Base-by-base conservation (phyloP, 2,797 vertebrate species). In the Cryptoblepharus egeriae region DNA sequence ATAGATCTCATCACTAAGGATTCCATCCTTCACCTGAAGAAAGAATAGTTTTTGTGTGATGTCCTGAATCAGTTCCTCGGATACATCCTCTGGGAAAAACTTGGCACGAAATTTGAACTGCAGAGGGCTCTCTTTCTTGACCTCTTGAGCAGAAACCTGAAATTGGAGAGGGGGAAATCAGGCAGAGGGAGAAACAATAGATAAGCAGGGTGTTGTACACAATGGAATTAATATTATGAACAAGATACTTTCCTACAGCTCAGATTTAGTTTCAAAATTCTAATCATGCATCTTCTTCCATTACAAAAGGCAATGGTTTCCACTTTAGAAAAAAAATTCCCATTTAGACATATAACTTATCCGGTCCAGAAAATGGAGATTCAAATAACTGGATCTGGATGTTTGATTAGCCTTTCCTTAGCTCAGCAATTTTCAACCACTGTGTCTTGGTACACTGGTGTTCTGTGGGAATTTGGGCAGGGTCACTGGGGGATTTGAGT, bases 31-130 rank as follows among this genome's bases (percentile, higher is more conserved):
- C 92, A 99, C 97, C 91, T 99, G 98, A 68, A 99, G 95, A 94
- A 99, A 99, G 95, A 99, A 99, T 0, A 99, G 97, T 95, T 98
- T 99, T 95, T 99, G 98, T 0, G 98, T 99, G 94, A 98, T 97
- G 77, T 99, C 98, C 95, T 99, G 98, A 93, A 99, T 99, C 89
- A 99, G 95, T 92, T 99, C 98, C 88, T 99, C 98, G 0, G 97
- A 75, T 82, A 99, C 98, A 0, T 99, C 98, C 86, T 99, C 98
- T 0, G 98, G 98, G 92, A 97, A 99, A 95, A 99, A 99, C 91
- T 98, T 99, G 91, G 96, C 97, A 75, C 98, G 97, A 86, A 99
- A 99, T 94, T 96, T 98, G 93, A 99, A 99, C 90, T 98, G 98
- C 12, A 99, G 96, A 0, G 98, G 98, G 89, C 96, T 99, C 87